Evolutionary conservation across 2,888 invertebrate species (phyloP), one percentile per base, ranked within the genome.

Genomic region (Cryptus viduatorius): DNA sequence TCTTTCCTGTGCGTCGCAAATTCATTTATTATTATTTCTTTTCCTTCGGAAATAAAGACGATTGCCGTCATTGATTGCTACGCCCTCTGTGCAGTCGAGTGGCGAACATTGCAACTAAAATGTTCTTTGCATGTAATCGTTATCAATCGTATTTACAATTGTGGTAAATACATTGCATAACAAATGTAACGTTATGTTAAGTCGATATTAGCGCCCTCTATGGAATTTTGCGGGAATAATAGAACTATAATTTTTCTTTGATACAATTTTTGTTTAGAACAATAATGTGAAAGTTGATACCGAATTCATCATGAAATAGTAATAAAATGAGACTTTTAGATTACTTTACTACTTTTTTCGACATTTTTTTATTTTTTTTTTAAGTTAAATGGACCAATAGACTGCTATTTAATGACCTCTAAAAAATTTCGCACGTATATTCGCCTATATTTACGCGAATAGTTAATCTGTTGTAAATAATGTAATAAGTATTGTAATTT

Each of bases 1-100:
- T 96, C 92, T 96, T 96, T 85, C 97, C 97, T 97, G 92, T 8
- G 16, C n/a, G 42, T 24, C 16, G 44, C 10, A 91, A 77, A 24
- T 48, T 48, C 1, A 37, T 37, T 37, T 37, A 37, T 37, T 37
- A 4, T 37, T 75, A 72, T 59, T 69, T 42, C 0, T 31, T 78
- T 53, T 65, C 44, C n/a, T 50, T 12, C 75, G 7, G 67, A 42
- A 68, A 46, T 53, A 50, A 56, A 29, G 48, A 29, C 59, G 48
- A 37, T 46, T 1, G 1, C 7, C n/a, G n/a, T n/a, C n/a, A n/a
- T n/a, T n/a, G n/a, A n/a, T n/a, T 1, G 1, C 7, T 4, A 29
- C 14, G 59, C 59, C 59, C 12, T 59, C 59, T 29, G 4, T 1
- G 44, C 1, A 16, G 5, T 19, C 19, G 8, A 37, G 19, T 16